These are phyloP conservation scores for Alligator mississippiensis DNA, from an alignment of 2,113 vertebrate species.

Conservation along the genomic window DNA sequence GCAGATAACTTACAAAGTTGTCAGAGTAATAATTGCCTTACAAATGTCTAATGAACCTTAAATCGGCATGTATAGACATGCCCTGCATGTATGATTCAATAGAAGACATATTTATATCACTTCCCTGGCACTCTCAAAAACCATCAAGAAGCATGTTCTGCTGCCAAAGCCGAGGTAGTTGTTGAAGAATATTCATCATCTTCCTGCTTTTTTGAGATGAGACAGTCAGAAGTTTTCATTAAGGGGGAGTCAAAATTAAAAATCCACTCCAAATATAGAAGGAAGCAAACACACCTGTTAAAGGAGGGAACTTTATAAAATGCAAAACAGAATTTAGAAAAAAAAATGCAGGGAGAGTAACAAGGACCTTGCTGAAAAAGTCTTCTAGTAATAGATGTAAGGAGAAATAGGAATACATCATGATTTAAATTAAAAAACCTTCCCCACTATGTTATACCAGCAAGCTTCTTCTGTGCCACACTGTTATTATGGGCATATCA, in stretches of 20 bases:
- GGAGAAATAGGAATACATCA: not conserved
- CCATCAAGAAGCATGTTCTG: not conserved
- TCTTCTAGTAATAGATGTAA: not conserved
- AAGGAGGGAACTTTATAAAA: not conserved
- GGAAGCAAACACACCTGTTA: accelerated
- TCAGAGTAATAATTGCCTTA: not conserved
- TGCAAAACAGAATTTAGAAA: not conserved
- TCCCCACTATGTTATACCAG: not conserved
- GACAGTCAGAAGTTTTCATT: not conserved
- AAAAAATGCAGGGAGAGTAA: not conserved
- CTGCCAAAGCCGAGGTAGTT: not conserved
- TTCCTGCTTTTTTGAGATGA: not conserved
- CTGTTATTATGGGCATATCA: not conserved
- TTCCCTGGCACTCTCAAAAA: no score
- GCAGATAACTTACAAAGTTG: not conserved
- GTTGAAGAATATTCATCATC: not conserved
- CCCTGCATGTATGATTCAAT: not conserved
- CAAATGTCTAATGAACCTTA: no score
- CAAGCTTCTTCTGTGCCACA: not conserved
- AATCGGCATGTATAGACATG: no score
- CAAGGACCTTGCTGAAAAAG: not conserved
- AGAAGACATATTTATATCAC: not conserved
- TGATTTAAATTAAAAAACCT: not conserved
- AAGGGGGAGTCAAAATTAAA: not conserved
- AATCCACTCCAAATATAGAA: not conserved